phyloP scores from a whole-genome alignment of 53 echinoderm and acorn worm genomes.

The Pentamera pediparva region DNA sequence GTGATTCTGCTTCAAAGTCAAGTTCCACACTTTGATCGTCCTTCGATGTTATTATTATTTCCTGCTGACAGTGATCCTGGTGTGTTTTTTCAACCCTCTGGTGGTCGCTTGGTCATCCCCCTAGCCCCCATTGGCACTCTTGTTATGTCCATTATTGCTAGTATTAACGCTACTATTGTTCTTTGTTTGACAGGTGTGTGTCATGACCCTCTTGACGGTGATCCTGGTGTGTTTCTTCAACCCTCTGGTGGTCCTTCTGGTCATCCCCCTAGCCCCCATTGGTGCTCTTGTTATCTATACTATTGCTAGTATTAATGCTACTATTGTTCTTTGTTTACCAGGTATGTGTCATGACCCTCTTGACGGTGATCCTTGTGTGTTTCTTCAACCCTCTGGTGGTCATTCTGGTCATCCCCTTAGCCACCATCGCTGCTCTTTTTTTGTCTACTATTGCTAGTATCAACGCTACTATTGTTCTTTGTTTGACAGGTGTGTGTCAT shows the following conservation, averaged over 20 bases:
- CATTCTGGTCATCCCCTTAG: neutral
- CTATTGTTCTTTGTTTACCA: too few relatives aligned
- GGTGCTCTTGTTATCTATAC: neutral
- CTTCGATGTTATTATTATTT: too few relatives aligned
- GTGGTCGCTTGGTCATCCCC: too few relatives aligned
- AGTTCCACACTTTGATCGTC: too few relatives aligned
- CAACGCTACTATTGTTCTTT: neutral
- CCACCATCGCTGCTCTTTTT: neutral
- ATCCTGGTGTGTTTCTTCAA: too few relatives aligned
- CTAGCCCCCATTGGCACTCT: neutral
- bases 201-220: too few relatives aligned
- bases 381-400: slow-evolving; percentile 12
- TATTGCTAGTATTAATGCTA: neutral
- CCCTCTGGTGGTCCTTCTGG: too few relatives aligned
- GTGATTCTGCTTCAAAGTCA: too few relatives aligned
- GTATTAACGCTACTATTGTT: neutral
- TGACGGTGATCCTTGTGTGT: slow-evolving; percentile 48
- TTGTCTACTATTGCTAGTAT: neutral
- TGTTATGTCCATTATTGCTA: neutral
- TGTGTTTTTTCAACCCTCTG: too few relatives aligned
- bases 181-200: too few relatives aligned
- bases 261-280: neutral
- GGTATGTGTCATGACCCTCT: too few relatives aligned
- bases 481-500: slow-evolving; percentile 49
- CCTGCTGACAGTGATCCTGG: too few relatives aligned